Conservation (phyloP, 2,113 vertebrate genomes). For the Chaetodon auriga region DNA sequence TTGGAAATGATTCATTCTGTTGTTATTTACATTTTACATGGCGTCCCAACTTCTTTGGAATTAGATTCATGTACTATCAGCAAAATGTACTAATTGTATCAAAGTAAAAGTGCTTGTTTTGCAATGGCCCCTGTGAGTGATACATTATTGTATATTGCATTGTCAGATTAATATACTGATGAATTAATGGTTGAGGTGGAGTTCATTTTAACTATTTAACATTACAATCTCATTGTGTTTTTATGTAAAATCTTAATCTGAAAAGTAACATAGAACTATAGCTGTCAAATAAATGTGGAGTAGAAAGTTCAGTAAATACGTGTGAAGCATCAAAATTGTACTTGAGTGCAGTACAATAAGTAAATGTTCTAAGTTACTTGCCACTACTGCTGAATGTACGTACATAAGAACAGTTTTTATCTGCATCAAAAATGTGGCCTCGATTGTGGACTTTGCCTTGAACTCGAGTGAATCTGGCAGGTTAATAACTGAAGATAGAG, state of each 20-base stretch:
- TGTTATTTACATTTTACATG: too few relatives aligned
- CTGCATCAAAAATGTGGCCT: slow-evolving; percentile 4
- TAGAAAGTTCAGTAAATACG: background rate
- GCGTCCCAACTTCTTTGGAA: too few relatives aligned
- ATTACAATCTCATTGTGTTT: too few relatives aligned
- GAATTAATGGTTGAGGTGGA: background rate
- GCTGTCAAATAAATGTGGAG: background rate
- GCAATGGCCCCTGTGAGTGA: background rate
- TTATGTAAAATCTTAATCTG: too few relatives aligned
- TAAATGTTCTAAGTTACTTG: background rate
- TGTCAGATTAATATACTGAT: background rate
- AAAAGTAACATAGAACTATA: too few relatives aligned
- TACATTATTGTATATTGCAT: background rate
- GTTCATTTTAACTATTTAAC: background rate
- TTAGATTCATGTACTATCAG: background rate
- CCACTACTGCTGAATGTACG: background rate
- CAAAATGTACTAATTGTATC: background rate
- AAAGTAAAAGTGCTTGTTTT: background rate
- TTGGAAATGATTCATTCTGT: too few relatives aligned
- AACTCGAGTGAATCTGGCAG: background rate
- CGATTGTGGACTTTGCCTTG: background rate
- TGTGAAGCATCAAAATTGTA: background rate
- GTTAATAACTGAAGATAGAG: background rate
- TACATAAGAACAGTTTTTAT: background rate
- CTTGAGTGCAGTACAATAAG: background rate